Conservation (phyloP, 2,888 invertebrate genomes). For the Caenorhabditis afra region DNA sequence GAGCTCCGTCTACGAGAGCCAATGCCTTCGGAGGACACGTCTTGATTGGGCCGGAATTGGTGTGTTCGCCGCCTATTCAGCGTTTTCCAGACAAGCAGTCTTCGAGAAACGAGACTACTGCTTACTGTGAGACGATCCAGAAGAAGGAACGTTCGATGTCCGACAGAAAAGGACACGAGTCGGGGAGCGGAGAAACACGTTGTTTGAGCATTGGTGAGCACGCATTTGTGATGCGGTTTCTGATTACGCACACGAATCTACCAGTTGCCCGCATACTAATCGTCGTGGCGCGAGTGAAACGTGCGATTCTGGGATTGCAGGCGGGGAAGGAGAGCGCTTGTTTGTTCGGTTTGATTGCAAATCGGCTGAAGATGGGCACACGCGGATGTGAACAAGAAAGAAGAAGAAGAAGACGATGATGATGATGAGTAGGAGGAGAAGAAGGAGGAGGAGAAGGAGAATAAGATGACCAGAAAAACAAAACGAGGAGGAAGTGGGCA, state of each 20-base stretch:
- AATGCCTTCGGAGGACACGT: no score
- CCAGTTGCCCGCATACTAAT: conserved; percentile 37
- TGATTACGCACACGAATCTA: conserved; percentile 31
- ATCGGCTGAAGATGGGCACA: conserved; percentile 9
- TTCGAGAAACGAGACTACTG: no score
- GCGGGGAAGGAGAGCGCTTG: neutral
- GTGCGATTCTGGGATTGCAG: neutral
- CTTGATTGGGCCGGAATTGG: no score
- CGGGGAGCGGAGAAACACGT: conserved; percentile 14
- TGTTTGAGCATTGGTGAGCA: conserved; percentile 37
- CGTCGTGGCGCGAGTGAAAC: neutral
- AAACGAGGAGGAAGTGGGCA: neutral
- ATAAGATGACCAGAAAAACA: conserved; percentile 16
- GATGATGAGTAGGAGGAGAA: neutral
- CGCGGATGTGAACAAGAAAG: conserved; percentile 4
- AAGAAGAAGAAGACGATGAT: no score
- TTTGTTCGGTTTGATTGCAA: conserved; percentile 28
- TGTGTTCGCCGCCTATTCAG: no score
- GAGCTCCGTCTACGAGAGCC: no score
- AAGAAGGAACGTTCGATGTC: no score
- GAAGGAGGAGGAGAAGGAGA: conserved; percentile 1
- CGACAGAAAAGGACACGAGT: neutral
- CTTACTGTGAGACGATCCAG: no score
- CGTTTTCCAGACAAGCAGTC: no score
- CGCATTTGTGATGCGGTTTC: conserved; percentile 19